Evolutionary conservation across 64 coral and sea anemone genomes (phyloP), one percentile per base, ranked within the genome.

Genomic region (Cladopsammia gracilis): DNA sequence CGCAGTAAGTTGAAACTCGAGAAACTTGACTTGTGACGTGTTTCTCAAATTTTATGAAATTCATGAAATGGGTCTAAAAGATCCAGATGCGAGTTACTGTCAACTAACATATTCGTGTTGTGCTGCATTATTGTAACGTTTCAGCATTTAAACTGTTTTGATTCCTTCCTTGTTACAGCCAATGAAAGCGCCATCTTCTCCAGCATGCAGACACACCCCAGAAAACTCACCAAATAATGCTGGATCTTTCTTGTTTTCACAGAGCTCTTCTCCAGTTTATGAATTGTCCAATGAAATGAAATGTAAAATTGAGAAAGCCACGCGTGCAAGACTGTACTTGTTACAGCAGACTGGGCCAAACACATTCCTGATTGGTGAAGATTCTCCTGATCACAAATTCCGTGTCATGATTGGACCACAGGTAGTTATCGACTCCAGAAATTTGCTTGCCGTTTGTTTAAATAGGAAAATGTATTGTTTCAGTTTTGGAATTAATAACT

Each of bases 371-470:
- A 99, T 99, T 92, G 94, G 98, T 83, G 98, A 94, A 54, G 98
- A 99, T 74, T 96, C 94, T 0, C 98, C 98, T 26, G 93, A 89
- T 71, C 98, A 99, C 60, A 99, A 99, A 45, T 99, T 99, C 83
- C 90, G 90, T 62, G 98, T 99, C 46, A 99, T 99, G 65, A 99
- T 99, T 73, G 98, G 98, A 77, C 95, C 95, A 34, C 98, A 99
- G 98, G 98, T 99, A 94, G 3, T 19, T n/a, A n/a, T n/a, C n/a
- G n/a, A n/a, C n/a, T n/a, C n/a, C n/a, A n/a, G n/a, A n/a, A n/a
- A n/a, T n/a, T n/a, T n/a, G n/a, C n/a, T n/a, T n/a, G n/a, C n/a
- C n/a, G n/a, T n/a, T n/a, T n/a, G n/a, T n/a, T n/a, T n/a, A n/a
- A n/a, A n/a, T n/a, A n/a, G n/a, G n/a, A n/a, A n/a, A n/a, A n/a